Percentiles rank a stretch among this genome's conserved stretches.
phyloP scores from a whole-genome alignment of 1,140 invertebrate species.

The Lithobius niger region DNA sequence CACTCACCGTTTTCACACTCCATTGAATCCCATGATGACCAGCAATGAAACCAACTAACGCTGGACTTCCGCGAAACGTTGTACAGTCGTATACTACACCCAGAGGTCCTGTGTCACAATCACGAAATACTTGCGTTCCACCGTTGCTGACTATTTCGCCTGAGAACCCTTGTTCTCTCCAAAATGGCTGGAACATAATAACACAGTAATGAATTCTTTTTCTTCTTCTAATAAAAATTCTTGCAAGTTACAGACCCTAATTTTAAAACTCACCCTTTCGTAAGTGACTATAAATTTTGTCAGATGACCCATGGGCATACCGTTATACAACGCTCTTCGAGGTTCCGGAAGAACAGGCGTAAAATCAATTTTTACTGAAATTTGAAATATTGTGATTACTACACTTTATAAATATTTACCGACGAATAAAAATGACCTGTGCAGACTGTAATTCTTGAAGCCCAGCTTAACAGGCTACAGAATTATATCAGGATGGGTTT shows the following conservation, averaged over 20 bases:
- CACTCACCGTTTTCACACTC: constrained; percentile 19
- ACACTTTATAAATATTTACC: constrained; percentile 13
- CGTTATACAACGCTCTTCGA: constrained; percentile 25
- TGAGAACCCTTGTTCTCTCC: constrained; percentile 29
- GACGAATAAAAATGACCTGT: no score
- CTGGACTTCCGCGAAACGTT: constrained; percentile 27
- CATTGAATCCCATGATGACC: constrained; percentile 27
- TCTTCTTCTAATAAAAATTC: background rate
- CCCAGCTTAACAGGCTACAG: no score
- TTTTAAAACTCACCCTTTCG: constrained; percentile 24
- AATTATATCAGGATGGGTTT: no score
- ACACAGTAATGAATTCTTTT: background rate
- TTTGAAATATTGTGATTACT: background rate
- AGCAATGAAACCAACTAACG: constrained; percentile 33
- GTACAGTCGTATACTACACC: constrained; percentile 34
- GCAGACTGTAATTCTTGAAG: no score
- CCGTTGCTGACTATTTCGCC: constrained; percentile 34
- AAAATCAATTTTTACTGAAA: constrained; percentile 27
- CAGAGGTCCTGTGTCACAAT: constrained; percentile 27
- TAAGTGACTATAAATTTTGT: constrained; percentile 34
- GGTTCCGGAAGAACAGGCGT: constrained; percentile 25
- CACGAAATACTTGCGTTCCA: constrained; percentile 18
- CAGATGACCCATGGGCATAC: constrained; percentile 29
- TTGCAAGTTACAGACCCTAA: no score
- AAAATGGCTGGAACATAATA: constrained; percentile 29